A percentile compares a stretch with the other conserved stretches of the same genome.
These are phyloP conservation scores for Oscheius sp. DNA, from an alignment of 2,888 invertebrate genomes.

Conservation along the genomic window DNA sequence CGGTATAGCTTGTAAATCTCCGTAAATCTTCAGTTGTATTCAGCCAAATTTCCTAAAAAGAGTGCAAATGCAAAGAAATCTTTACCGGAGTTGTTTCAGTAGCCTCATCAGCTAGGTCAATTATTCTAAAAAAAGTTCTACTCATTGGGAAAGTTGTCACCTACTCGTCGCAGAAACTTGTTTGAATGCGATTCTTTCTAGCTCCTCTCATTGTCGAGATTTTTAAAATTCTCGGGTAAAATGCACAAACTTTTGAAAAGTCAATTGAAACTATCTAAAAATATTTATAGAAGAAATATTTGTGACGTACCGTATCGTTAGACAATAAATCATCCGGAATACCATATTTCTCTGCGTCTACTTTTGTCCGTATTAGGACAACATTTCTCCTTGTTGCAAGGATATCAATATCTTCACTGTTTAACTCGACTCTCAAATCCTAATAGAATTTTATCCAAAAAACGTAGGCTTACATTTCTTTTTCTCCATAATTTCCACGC, in stretches of 20 bases:
- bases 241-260: slow-evolving; percentile 52
- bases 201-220: slow-evolving; percentile 47
- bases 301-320: slow-evolving; percentile 43
- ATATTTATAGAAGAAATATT: background rate
- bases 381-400: slow-evolving; percentile 45
- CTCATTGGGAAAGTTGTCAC: background rate
- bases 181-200: slow-evolving; percentile 35
- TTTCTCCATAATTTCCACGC: slow-evolving; percentile 58
- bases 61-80: background rate
- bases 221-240: slow-evolving; percentile 50
- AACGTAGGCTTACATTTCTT: slow-evolving; percentile 37
- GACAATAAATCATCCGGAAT: slow-evolving; percentile 46
- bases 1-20: background rate
- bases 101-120: slow-evolving; percentile 1
- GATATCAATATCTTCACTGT: slow-evolving; percentile 50
- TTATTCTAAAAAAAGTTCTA: background rate
- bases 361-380: slow-evolving; percentile 43
- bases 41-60: slow-evolving; percentile 25
- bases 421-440: slow-evolving; percentile 39
- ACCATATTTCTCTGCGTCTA: slow-evolving; percentile 44
- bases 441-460: background rate
- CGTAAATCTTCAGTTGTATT: slow-evolving; percentile 12
- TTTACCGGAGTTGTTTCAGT: background rate
- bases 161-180: slow-evolving; percentile 19
- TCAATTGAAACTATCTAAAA: slow-evolving; percentile 44